Evolutionary conservation across 2,888 invertebrate genomes (phyloP), one percentile per base, ranked within the genome.

Genomic region (Eudemis profundana): DNA sequence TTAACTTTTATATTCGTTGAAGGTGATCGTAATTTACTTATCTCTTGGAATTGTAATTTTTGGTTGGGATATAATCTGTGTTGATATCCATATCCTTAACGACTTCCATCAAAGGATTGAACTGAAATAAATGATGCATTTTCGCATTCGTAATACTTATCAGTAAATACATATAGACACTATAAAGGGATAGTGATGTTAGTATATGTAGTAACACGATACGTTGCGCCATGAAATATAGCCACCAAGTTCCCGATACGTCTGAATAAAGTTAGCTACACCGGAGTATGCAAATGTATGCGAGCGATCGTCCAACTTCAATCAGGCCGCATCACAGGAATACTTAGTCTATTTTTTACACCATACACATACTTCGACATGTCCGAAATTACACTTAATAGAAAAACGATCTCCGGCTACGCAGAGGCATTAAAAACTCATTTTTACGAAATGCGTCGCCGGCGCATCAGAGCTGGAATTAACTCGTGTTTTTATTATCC

Each of bases 401-500:
- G 69, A 64, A 65, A 67, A 70, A 70, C 65, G 64, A 68, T 71
- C 68, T 67, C 61, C 72, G 70, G 73, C 21, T 72, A 72, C 70
- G 69, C 72, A 70, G 68, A 53, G 60, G 61, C 74, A 77, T 78
- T 78, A 77, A 74, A 78, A 78, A 63, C 71, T 66, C 74, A 77
- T 81, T 77, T 74, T 72, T 72, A 69, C 67, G 69, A 33, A 67
- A 57, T 66, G 66, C 65, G 65, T 61, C 68, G 63, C 66, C 57
- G 68, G 63, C 46, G 69, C 74, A 72, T 74, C 75, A 70, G 70
- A 71, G 71, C 72, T 78, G 73, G 73, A 74, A 78, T 78, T 72
- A 80, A 76, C 70, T 71, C 72, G 68, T 74, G 72, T 74, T 77
- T 75, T 76, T 77, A 74, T 75, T 78, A 74, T 70, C 68, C 66